Evolutionary conservation across 2,797 vertebrate genomes (phyloP).

Genomic region (Steatocranus sp.): DNA sequence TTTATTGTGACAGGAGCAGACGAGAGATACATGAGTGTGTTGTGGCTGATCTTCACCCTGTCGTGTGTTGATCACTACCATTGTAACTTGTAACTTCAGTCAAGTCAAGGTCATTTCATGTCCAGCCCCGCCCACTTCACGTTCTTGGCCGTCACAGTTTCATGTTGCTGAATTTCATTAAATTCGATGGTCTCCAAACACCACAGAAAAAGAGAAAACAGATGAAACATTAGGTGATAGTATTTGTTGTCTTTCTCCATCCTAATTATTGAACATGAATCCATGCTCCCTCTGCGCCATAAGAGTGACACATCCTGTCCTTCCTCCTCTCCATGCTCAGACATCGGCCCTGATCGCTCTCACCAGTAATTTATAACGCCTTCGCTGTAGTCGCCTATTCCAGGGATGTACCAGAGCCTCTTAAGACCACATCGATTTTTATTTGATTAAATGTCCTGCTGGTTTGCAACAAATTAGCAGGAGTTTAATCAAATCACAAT

Average conservation of each 20-base stretch:
- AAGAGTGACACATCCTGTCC: conserved; percentile 59
- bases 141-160: not conserved
- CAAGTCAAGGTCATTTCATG: not conserved
- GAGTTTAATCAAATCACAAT: conserved; percentile 84
- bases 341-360: conserved; percentile 63
- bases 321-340: conserved; percentile 41
- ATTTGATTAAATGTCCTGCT: conserved; percentile 83
- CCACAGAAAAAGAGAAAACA: not conserved
- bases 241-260: conserved; percentile 42
- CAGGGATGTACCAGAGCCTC: conserved; percentile 72
- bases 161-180: not conserved
- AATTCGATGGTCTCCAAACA: not conserved
- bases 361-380: conserved; percentile 77
- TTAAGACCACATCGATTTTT: conserved; percentile 82
- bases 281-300: conserved; percentile 41
- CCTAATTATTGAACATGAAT: conserved; percentile 56
- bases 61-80: not conserved
- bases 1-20: not conserved
- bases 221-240: not conserved
- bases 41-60: not conserved
- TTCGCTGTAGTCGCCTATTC: conserved; percentile 71
- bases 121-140: not conserved
- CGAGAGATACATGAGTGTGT: not conserved
- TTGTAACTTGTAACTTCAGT: not conserved
- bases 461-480: conserved; percentile 82